Evolutionary conservation across 2,113 vertebrate species (phyloP), one percentile per base, ranked within the genome.

Genomic region (Tautogolabrus adspersus): DNA sequence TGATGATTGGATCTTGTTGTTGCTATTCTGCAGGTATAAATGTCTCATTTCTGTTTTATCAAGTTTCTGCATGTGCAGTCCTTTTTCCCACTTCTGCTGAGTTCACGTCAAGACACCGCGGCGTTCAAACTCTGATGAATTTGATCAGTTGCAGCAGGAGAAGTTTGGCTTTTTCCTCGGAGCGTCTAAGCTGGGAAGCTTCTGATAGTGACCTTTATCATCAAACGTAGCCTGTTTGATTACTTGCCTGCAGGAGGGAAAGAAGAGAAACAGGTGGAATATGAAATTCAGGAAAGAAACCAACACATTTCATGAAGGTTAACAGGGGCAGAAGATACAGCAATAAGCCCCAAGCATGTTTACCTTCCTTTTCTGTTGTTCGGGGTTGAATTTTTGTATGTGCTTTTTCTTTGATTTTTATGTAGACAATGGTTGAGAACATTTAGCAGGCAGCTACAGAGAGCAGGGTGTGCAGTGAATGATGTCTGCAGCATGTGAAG

Each of bases 101-200:
- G 49, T 59, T 54, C 62, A 75, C 59, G 56, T 57, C n/a, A 4
- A 63, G 30, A 66, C 42, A 49, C 40, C 0, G 26, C n/a, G 10
- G 47, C 61, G 22, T 10, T 79, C 18, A n/a, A 60, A 60, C 8
- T 62, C 4, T 18, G 58, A 19, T 9, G 46, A 42, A 30, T 75
- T 47, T 78, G 73, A 87, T 90, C 87, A 85, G 66, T 66, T 92
- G 89, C 98, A 99, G 82, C 98, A 99, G 83, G 94, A 96, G 37
- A 78, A 92, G 68, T 95, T 93, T 1, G 92, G 30, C 0, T 94
- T 89, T 72, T 95, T 97, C 88, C 87, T 96, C 66, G 91, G 92
- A 66, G 90, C 89, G 82, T 47, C 89, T 72, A 98, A 90, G 40
- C 66, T 95, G 19, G 96, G 92, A 62, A 97, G 84, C 2, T 96